Evolutionary conservation across 1,140 invertebrate species (phyloP).

Genomic region (Sycobia sp.): DNA sequence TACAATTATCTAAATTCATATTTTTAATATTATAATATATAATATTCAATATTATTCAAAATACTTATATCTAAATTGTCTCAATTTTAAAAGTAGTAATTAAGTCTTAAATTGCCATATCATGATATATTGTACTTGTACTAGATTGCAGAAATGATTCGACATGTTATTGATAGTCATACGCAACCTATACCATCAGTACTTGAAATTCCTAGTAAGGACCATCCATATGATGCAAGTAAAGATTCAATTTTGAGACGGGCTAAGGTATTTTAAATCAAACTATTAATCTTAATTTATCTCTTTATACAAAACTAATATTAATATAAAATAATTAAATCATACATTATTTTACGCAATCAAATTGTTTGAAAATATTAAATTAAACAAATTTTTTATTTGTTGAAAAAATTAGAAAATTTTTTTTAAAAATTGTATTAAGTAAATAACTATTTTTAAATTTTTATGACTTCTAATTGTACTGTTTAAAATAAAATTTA

Average conservation of each 20-base stretch:
- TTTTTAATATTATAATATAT: too few species aligned
- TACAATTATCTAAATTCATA: too few species aligned
- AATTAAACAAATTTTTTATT: too few species aligned
- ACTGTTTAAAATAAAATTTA: too few species aligned
- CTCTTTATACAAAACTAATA: not conserved
- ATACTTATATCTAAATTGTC: slow-evolving; percentile 6
- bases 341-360: too few species aligned
- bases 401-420: too few species aligned
- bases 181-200: slow-evolving; percentile 92
- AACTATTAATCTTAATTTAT: not conserved
- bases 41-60: slow-evolving; percentile 8
- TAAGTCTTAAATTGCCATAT: slow-evolving; percentile 14
- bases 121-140: not conserved
- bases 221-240: slow-evolving; percentile 97
- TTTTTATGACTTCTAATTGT: too few species aligned
- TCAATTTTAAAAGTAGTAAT: not conserved
- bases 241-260: slow-evolving; percentile 97
- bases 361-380: too few species aligned
- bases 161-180: slow-evolving; percentile 95
- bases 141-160: slow-evolving; percentile 94
- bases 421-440: too few species aligned
- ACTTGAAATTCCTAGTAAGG: slow-evolving; percentile 98
- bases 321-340: too few species aligned
- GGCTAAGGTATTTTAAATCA: slow-evolving; percentile 73
- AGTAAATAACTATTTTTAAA: too few species aligned